Evolutionary conservation across 2,113 vertebrate species (phyloP).

Genomic region (Urocitellus parryii): DNA sequence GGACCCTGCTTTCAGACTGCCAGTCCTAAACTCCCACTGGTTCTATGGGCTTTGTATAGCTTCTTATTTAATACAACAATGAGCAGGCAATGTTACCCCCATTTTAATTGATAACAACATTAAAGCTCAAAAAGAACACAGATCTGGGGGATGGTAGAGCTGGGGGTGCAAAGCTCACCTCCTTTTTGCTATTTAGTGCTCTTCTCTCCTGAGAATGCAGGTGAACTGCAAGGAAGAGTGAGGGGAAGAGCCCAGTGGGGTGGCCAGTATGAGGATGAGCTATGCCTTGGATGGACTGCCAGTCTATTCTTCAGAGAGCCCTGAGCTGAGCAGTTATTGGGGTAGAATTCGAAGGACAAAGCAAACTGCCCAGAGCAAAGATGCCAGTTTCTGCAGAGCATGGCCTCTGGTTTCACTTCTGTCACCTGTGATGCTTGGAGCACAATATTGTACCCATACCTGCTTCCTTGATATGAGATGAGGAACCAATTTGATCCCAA

Average conservation of each 20-base stretch:
- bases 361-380: not conserved
- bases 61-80: not conserved
- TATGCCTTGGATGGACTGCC: not conserved
- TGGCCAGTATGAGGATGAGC: not conserved
- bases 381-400: not conserved
- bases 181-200: not conserved
- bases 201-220: not conserved
- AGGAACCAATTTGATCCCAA: not conserved
- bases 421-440: too few relatives aligned
- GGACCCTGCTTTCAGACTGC: not conserved
- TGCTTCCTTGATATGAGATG: not conserved
- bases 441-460: too few relatives aligned
- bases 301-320: not conserved
- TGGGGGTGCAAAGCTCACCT: not conserved
- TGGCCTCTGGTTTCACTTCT: not conserved
- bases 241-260: too few relatives aligned
- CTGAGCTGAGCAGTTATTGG: not conserved
- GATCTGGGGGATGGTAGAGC: not conserved
- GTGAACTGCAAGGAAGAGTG: not conserved
- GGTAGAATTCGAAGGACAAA: constrained; percentile 18
- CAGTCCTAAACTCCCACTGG: not conserved
- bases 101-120: not conserved
- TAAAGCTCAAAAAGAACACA: not conserved
- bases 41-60: not conserved
- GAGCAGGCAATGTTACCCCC: not conserved